phyloP scores from a whole-genome alignment of 2,113 vertebrate species.

The Sinocyclocheilus grahami region DNA sequence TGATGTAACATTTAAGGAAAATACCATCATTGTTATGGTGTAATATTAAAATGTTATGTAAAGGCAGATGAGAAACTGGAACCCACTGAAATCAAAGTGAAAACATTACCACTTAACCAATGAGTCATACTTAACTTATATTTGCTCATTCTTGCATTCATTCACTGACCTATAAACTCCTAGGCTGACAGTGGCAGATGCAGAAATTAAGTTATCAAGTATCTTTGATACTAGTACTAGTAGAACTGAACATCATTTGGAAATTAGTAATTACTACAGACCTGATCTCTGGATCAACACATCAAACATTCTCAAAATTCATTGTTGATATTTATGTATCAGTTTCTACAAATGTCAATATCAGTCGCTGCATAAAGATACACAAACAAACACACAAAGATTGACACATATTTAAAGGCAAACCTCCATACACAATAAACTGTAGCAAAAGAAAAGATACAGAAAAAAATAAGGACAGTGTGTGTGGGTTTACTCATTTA shows the following conservation, averaged over 20 bases:
- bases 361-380: neutral
- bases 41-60: neutral
- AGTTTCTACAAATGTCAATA: neutral
- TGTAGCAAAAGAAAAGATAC: too few species aligned
- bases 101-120: neutral
- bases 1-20: too few species aligned
- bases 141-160: neutral
- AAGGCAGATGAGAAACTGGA: neutral
- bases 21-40: neutral
- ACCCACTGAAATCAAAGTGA: neutral
- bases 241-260: neutral
- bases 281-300: neutral
- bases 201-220: neutral
- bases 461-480: too few species aligned
- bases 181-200: neutral
- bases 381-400: neutral
- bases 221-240: too few species aligned
- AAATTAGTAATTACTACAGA: neutral
- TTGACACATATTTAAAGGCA: neutral
- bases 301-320: neutral
- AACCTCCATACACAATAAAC: too few species aligned
- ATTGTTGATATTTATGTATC: neutral
- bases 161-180: neutral
- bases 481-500: too few species aligned
- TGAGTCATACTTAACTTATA: neutral